These are phyloP conservation scores for Nephotettix cincticeps DNA, from an alignment of 1,140 invertebrate genomes.

Conservation along the genomic window DNA sequence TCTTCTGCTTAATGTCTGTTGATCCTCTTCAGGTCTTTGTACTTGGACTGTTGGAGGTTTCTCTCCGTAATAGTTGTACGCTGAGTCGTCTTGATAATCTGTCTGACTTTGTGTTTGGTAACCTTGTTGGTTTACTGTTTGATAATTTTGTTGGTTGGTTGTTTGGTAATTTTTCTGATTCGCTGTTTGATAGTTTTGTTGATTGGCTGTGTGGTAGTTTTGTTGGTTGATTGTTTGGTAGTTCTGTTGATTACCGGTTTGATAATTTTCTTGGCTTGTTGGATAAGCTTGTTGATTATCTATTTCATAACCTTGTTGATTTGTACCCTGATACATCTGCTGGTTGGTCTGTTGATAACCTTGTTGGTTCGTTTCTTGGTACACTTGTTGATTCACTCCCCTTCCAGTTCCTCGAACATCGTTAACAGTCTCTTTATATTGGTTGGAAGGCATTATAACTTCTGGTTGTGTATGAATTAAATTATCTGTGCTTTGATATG, in stretches of 20 bases:
- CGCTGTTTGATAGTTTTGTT: slow-evolving; percentile 22
- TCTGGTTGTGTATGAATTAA: slow-evolving; percentile 45
- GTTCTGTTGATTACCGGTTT: slow-evolving; percentile 49
- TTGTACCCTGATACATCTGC: slow-evolving; percentile 44
- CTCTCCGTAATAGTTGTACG: slow-evolving; percentile 41
- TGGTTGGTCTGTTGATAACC: slow-evolving; percentile 43
- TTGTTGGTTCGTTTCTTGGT: slow-evolving; percentile 39
- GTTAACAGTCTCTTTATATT: slow-evolving; percentile 2
- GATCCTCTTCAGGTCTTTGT: slow-evolving; percentile 5
- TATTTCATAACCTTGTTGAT: slow-evolving; percentile 49
- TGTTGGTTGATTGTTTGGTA: slow-evolving; percentile 50
- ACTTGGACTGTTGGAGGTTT: slow-evolving; percentile 35
- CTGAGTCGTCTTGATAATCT: slow-evolving; percentile 45
- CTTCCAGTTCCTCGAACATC: not conserved
- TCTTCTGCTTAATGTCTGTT: slow-evolving; percentile 29
- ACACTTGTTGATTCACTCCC: not conserved
- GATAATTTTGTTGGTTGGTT: slow-evolving; percentile 37
- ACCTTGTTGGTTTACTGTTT: slow-evolving; percentile 49
- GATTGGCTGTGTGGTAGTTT: slow-evolving; percentile 45
- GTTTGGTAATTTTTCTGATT: slow-evolving; percentile 42
- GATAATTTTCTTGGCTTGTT: slow-evolving; percentile 35
- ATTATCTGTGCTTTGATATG: slow-evolving; percentile 64
- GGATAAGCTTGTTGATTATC: slow-evolving; percentile 51
- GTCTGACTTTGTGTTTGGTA: slow-evolving; percentile 49
- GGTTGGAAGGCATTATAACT: not conserved